phyloP scores from a whole-genome alignment of 2,797 vertebrate genomes.

The Helostoma temminkii region DNA sequence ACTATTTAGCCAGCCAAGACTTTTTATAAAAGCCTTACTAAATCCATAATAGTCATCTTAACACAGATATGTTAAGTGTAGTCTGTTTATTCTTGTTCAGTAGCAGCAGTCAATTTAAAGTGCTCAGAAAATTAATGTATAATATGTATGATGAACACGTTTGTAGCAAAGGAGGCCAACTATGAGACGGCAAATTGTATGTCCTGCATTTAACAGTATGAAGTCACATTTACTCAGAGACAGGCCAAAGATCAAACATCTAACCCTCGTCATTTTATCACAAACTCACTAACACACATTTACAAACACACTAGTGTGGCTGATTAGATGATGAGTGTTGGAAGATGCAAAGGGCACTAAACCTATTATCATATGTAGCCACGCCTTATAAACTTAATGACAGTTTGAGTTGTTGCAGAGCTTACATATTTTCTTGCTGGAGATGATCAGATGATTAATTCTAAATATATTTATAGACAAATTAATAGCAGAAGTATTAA shows the following conservation, averaged over 20 bases:
- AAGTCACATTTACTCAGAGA: constrained; percentile 33
- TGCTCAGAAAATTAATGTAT: not conserved
- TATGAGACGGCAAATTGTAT: constrained; percentile 18
- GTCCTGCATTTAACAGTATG: constrained; percentile 23
- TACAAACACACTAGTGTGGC: not conserved
- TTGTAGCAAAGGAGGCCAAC: not conserved
- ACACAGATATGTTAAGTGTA: not conserved
- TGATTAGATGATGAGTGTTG: not conserved
- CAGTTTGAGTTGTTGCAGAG: not conserved
- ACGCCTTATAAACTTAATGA: not conserved
- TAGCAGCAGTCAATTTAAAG: not conserved
- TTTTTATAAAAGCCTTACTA: not conserved
- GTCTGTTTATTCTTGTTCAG: not conserved
- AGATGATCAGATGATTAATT: not conserved
- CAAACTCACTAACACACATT: too few relatives aligned
- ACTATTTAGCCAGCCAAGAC: not conserved
- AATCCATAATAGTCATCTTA: not conserved
- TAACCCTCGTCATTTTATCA: constrained; percentile 7
- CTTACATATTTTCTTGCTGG: too few relatives aligned
- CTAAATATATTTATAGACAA: not conserved
- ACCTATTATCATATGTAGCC: too few relatives aligned
- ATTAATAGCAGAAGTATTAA: not conserved
- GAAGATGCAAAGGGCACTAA: not conserved
- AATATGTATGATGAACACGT: too few relatives aligned
- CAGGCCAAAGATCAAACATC: constrained; percentile 37